A percentile compares a stretch with the other conserved stretches of the same genome.
Conservation (phyloP, 2,113 vertebrate genomes). For the Micronisus gabar region DNA sequence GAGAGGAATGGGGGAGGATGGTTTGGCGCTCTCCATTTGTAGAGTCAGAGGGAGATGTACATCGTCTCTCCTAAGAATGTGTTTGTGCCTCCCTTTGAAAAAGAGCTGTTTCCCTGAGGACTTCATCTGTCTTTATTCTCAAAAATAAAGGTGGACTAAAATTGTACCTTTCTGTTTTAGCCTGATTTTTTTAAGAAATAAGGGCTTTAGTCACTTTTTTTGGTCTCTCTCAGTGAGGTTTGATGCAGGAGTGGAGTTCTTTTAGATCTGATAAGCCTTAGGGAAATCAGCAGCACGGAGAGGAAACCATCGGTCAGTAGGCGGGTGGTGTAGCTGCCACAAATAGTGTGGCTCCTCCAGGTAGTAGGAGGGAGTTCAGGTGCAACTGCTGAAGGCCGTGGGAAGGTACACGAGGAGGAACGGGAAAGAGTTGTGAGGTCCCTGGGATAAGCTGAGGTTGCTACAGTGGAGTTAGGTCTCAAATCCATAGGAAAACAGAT, state of each 20-base stretch:
- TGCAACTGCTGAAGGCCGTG: not conserved
- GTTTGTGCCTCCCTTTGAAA: not conserved
- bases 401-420: not conserved
- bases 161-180: not conserved
- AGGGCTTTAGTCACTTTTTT: not conserved
- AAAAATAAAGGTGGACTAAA: not conserved
- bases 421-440: not conserved
- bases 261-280: not conserved
- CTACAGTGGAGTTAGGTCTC: not conserved
- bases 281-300: not conserved
- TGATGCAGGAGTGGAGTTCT: not conserved
- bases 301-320: not conserved
- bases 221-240: not conserved
- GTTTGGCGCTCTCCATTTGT: not conserved
- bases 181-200: not conserved
- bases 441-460: not conserved
- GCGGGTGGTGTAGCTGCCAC: not conserved
- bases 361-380: not conserved
- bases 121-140: not conserved
- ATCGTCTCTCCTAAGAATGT: not conserved
- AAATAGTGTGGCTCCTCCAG: not conserved
- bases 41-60: not conserved
- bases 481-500: not conserved
- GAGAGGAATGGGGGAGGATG: not conserved
- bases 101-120: not conserved